Evolutionary conservation across 2,797 vertebrate genomes (phyloP).

Genomic region (Hoplostethus mediterraneus): DNA sequence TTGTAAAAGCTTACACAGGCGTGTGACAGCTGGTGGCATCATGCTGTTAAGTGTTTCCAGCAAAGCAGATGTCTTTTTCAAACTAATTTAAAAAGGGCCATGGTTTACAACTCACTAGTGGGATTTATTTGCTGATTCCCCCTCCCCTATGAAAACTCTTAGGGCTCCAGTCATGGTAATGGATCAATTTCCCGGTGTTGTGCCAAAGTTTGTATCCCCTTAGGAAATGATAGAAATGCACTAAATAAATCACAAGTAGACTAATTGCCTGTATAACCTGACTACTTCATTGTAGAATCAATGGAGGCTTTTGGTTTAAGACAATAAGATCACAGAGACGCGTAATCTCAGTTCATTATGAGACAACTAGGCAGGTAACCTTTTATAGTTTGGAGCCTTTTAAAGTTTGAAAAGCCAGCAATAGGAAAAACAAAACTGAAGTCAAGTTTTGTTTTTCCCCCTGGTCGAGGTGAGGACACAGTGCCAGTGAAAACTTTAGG

Average conservation of each 20-base stretch:
- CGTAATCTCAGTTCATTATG: too few species aligned
- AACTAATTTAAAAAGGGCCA: constrained; percentile 18
- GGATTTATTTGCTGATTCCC: constrained; percentile 20
- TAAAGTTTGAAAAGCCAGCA: too few species aligned
- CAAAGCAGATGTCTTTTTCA: constrained; percentile 30
- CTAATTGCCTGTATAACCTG: neutral
- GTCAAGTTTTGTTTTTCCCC: too few species aligned
- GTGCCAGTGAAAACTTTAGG: too few species aligned
- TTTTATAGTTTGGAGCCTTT: too few species aligned
- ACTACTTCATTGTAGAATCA: too few species aligned
- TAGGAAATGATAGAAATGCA: neutral
- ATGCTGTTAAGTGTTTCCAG: constrained; percentile 31
- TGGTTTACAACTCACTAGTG: constrained; percentile 18
- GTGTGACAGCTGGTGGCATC: constrained; percentile 45
- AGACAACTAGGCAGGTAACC: too few species aligned
- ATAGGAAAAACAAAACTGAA: too few species aligned
- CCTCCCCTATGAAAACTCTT: neutral
- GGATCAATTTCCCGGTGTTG: neutral
- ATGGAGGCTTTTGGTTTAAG: too few species aligned
- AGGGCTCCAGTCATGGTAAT: neutral
- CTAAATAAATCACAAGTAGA: neutral
- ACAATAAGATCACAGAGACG: too few species aligned
- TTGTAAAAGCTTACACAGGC: constrained; percentile 21
- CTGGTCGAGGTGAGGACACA: too few species aligned
- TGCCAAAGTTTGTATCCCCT: neutral